phyloP scores from a whole-genome alignment of 2,113 vertebrate genomes.

The Zeus faber region DNA sequence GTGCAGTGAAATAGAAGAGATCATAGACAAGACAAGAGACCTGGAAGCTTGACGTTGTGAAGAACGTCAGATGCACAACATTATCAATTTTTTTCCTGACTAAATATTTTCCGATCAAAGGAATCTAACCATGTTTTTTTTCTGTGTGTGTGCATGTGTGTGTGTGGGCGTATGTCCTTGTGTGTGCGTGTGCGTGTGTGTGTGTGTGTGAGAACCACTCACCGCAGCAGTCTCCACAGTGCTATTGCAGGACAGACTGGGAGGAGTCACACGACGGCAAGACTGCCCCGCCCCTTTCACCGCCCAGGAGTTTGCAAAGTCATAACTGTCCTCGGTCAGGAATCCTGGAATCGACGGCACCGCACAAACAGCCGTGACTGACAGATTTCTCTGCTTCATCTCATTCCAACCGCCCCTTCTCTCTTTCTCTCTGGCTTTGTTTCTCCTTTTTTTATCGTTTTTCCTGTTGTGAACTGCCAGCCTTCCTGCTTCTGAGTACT shows the following conservation, averaged over 20 bases:
- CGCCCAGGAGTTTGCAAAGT: constrained; percentile 97
- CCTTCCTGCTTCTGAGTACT: constrained; percentile 59
- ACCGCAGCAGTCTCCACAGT: constrained; percentile 68
- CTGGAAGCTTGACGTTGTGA: too few species aligned
- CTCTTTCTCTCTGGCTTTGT: constrained; percentile 25
- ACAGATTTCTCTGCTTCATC: constrained; percentile 51
- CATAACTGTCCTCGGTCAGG: constrained; percentile 80
- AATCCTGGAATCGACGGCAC: constrained; percentile 74
- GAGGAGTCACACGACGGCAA: constrained; percentile 78
- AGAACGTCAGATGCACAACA: too few species aligned
- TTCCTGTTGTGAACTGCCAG: constrained; percentile 54
- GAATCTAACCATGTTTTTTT: too few species aligned
- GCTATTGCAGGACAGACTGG: constrained; percentile 79
- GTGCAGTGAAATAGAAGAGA: too few species aligned
- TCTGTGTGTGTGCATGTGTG: too few species aligned
- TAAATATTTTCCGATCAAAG: too few species aligned
- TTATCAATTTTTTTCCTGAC: too few species aligned
- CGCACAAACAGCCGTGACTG: not conserved
- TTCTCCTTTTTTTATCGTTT: constrained; percentile 47
- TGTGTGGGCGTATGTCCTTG: too few species aligned
- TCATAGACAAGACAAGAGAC: too few species aligned
- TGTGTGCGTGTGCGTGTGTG: too few species aligned
- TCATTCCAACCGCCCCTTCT: constrained; percentile 46
- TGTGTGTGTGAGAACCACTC: too few species aligned
- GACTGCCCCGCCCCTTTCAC: constrained; percentile 77